Conservation (phyloP, 2,888 invertebrate genomes). For the Drosophila ezoana region DNA sequence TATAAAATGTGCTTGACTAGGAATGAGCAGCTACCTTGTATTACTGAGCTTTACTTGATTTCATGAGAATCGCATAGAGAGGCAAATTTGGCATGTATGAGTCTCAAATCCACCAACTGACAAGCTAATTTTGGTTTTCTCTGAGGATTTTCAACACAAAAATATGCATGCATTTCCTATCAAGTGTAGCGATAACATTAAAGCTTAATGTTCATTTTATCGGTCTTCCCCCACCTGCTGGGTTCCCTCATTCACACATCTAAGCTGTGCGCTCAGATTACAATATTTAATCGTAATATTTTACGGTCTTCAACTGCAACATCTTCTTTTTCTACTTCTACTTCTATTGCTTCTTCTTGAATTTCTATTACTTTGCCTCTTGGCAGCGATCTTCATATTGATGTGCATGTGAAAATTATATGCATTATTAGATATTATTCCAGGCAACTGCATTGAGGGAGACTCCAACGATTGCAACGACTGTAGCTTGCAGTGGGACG, state of each 20-base stretch:
- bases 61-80: constrained; percentile 6
- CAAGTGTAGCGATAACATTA: constrained; percentile 35
- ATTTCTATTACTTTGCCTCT: constrained; percentile 24
- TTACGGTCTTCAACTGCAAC: constrained; percentile 47
- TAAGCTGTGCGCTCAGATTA: constrained; percentile 34
- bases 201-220: constrained; percentile 52
- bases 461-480: constrained; percentile 27
- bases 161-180: too few species aligned
- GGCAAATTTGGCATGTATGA: not conserved
- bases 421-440: constrained; percentile 80
- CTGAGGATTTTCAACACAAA: too few species aligned
- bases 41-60: too few species aligned
- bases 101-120: not conserved
- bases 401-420: constrained; percentile 74
- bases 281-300: constrained; percentile 75
- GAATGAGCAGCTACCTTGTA: too few species aligned
- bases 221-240: not conserved
- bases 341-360: constrained; percentile 1
- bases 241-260: not conserved
- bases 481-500: constrained; percentile 19
- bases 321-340: not conserved
- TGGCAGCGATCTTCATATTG: constrained; percentile 39
- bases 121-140: too few species aligned
- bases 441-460: constrained; percentile 28
- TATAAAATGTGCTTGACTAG: not conserved